Conservation (phyloP, 1,140 invertebrate species). For the Wasmannia auropunctata region DNA sequence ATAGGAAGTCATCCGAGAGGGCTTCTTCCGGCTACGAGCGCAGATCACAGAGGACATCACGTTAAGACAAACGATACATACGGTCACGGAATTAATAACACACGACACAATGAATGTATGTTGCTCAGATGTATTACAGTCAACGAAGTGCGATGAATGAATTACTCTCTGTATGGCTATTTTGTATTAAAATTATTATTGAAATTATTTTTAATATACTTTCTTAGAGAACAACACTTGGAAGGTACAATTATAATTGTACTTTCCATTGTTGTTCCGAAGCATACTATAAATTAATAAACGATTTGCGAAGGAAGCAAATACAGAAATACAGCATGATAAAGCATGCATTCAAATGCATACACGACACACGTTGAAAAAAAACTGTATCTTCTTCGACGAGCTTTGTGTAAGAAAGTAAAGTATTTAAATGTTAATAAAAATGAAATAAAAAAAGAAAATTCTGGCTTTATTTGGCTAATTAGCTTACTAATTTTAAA, state of each 20-base stretch:
- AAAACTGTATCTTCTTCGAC: neutral
- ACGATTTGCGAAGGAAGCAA: neutral
- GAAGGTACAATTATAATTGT: neutral
- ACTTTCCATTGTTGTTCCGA: neutral
- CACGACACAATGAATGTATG: slow-evolving; percentile 3
- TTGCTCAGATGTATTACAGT: neutral
- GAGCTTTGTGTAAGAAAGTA: neutral
- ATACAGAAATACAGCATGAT: neutral
- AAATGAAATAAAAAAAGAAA: neutral
- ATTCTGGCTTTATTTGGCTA: neutral
- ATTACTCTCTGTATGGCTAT: neutral
- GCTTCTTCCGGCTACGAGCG: slow-evolving; percentile 91
- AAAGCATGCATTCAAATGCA: neutral
- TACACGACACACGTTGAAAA: neutral
- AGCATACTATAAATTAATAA: neutral
- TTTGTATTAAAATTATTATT: slow-evolving; percentile 2
- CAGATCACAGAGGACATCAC: slow-evolving; percentile 82
- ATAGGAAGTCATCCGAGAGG: slow-evolving; percentile 97
- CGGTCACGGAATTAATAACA: slow-evolving; percentile 36
- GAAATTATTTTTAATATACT: neutral
- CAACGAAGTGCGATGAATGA: slow-evolving; percentile 27
- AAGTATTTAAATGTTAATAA: neutral
- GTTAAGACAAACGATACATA: slow-evolving; percentile 69
- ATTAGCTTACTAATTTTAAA: neutral
- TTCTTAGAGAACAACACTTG: neutral